These are phyloP conservation scores for Melanotaenia duboulayi DNA, from an alignment of 2,113 vertebrate genomes.

Conservation along the genomic window DNA sequence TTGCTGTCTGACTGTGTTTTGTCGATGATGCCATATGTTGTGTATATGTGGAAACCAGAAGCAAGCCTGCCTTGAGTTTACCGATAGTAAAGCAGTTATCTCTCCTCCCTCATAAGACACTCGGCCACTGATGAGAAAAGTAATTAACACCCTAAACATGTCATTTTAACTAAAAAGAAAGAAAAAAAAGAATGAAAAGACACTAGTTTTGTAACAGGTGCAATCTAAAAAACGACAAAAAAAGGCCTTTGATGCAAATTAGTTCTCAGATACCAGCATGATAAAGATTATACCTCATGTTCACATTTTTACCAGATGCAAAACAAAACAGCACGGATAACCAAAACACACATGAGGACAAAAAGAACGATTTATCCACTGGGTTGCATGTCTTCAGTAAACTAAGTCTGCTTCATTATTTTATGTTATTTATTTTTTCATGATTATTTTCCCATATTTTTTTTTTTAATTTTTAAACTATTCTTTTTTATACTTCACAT, in stretches of 20 bases:
- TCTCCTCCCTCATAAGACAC: constrained; percentile 14
- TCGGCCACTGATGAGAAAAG: neutral
- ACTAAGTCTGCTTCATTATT: neutral
- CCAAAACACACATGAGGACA: constrained; percentile 14
- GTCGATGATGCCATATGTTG: constrained; percentile 79
- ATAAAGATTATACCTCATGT: constrained; percentile 45
- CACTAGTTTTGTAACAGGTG: constrained; percentile 5
- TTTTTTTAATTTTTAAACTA: neutral
- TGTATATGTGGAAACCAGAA: constrained; percentile 78
- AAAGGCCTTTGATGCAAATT: constrained; percentile 39
- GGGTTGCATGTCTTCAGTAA: constrained; percentile 20
- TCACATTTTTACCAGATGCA: constrained; percentile 20
- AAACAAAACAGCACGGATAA: constrained; percentile 28
- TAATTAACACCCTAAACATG: neutral
- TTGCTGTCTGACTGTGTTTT: constrained; percentile 77
- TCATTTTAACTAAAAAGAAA: neutral
- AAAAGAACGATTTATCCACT: constrained; percentile 22
- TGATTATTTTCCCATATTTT: no score
- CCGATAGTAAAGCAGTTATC: constrained; percentile 50
- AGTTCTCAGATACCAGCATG: constrained; percentile 52
- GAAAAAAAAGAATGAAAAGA: neutral
- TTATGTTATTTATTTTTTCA: constrained; percentile 7
- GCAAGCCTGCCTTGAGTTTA: constrained; percentile 67
- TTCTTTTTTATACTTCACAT: constrained; percentile 2
- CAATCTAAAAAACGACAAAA: constrained; percentile 1